These are phyloP conservation scores for Ia io DNA, from an alignment of 2,113 vertebrate species.

Conservation along the genomic window DNA sequence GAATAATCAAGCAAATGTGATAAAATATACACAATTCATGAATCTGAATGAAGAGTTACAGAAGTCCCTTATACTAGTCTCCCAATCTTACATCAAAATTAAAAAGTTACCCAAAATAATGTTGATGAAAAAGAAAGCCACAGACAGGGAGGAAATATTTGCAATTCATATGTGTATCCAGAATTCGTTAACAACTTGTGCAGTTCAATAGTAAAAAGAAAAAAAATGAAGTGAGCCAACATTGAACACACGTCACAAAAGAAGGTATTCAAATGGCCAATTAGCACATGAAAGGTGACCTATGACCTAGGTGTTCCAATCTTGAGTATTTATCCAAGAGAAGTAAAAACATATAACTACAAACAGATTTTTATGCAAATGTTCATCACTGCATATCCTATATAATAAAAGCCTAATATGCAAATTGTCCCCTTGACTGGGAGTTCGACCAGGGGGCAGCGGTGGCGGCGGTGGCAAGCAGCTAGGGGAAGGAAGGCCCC, in stretches of 20 bases:
- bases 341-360: background rate
- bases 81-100: no score
- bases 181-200: background rate
- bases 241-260: background rate
- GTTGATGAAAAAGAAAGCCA: background rate
- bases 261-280: background rate
- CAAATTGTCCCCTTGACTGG: no score
- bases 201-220: background rate
- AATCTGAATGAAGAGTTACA: rapidly evolving
- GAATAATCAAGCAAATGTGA: background rate
- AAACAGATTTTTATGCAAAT: background rate
- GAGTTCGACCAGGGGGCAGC: no score
- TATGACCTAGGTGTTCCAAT: rapidly evolving
- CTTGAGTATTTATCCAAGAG: background rate
- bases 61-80: background rate
- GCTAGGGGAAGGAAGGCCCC: no score
- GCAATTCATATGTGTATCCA: no score
- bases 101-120: background rate
- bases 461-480: no score
- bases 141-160: background rate
- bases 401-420: no score
- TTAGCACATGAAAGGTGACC: background rate
- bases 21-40: no score
- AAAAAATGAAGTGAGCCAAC: background rate
- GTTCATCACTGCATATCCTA: background rate